Evolutionary conservation across 2,113 vertebrate species (phyloP), one percentile per base, ranked within the genome.

Genomic region (Machaerirhynchus nigripectus): DNA sequence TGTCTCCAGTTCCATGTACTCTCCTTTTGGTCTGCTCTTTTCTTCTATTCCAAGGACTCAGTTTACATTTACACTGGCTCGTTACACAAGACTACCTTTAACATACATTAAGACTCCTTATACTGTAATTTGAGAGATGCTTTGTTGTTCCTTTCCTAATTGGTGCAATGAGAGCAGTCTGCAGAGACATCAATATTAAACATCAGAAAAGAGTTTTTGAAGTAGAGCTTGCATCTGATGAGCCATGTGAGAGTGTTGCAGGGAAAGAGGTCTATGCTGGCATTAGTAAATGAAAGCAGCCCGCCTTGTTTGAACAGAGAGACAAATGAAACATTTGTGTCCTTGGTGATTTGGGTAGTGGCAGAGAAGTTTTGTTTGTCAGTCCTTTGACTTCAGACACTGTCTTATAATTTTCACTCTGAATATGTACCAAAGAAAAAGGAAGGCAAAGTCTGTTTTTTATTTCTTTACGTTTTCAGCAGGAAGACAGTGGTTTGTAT

Each of bases 401-500:
- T 71, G 56, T 76, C 64, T 49, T 70, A 52, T 28, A 53, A 65
- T 93, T 89, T 87, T 90, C 59, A 31, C 11, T 86, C 49, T 20
- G 60, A 90, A 42, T 59, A 55, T 56, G 52, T 80, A 95, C 67
- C 21, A 71, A 93, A 80, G 76, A 49, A 70, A 80, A 91, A 78
- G 53, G 60, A 81, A 88, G 50, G 59, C 56, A 74, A 68, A 84
- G 14, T 75, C n/a, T 84, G 40, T 39, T 92, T 96, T 83, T 92
- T 90, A 50, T 94, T 96, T 84, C 65, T 92, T 89, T 82, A 57
- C 13, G 3, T 30, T 52, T 94, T 95, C 60, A 75, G 61, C 55
- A 61, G 92, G 89, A 94, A 95, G 73, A 46, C 64, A 39, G 79
- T 42, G 59, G 91, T 95, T 95, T 97, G 89, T 96, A 87, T 94